Percentiles rank a stretch among this genome's conserved stretches.
Conservation (phyloP, 2,797 vertebrate species). For the Crocidura indochinensis region DNA sequence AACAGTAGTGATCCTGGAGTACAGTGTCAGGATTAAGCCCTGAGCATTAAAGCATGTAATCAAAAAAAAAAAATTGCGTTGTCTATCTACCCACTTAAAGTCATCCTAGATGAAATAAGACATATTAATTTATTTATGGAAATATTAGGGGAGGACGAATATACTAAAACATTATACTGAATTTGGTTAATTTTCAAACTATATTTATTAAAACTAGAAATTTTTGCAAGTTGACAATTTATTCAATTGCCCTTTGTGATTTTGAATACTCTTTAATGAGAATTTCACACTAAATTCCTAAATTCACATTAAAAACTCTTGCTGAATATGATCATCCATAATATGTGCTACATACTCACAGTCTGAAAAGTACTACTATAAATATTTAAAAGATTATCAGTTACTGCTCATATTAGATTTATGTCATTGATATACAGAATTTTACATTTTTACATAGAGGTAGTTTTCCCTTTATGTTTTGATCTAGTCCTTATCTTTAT, state of each 20-base stretch:
- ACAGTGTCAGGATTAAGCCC: too few relatives aligned
- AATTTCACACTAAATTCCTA: slow-evolving; percentile 54
- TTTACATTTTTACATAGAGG: slow-evolving; percentile 82
- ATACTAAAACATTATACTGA: slow-evolving; percentile 1
- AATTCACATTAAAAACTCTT: slow-evolving; percentile 56
- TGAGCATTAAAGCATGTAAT: too few relatives aligned
- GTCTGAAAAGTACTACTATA: slow-evolving; percentile 57
- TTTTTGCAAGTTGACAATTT: slow-evolving; percentile 4
- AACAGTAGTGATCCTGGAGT: too few relatives aligned
- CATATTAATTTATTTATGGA: not conserved
- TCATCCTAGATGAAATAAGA: too few relatives aligned
- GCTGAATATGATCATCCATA: slow-evolving; percentile 37
- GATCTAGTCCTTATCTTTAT: slow-evolving; percentile 81
- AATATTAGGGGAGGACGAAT: not conserved
- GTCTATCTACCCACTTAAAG: too few relatives aligned
- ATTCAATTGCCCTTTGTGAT: not conserved
- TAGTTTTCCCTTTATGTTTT: slow-evolving; percentile 84
- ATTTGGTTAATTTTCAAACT: slow-evolving; percentile 18
- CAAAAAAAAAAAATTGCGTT: too few relatives aligned
- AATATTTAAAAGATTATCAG: slow-evolving; percentile 82
- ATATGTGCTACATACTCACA: not conserved
- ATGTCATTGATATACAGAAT: slow-evolving; percentile 69
- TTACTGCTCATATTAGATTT: slow-evolving; percentile 86
- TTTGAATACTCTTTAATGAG: slow-evolving; percentile 29
- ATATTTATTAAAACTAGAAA: not conserved